These are phyloP conservation scores for Enteromius argenteus DNA, from an alignment of 2,797 vertebrate genomes.

Conservation along the genomic window DNA sequence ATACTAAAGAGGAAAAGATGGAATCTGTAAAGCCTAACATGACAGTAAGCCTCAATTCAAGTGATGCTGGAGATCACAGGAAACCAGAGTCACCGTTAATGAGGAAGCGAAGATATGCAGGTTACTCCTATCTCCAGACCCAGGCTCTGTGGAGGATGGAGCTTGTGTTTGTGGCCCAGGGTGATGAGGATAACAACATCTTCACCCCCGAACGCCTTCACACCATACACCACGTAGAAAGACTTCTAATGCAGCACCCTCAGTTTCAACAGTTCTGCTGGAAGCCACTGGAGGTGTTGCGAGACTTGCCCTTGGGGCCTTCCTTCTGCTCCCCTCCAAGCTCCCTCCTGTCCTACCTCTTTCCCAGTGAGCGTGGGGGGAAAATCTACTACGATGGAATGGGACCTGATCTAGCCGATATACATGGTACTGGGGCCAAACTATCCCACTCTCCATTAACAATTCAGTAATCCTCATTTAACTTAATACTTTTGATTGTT, in stretches of 20 bases:
- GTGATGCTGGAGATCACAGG: neutral
- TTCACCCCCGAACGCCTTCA: conserved; percentile 92
- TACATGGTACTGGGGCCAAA: conserved; percentile 81
- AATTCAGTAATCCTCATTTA: neutral
- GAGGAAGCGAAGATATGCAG: conserved; percentile 71
- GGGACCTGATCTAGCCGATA: conserved; percentile 96
- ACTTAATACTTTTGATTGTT: neutral
- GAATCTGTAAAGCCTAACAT: neutral
- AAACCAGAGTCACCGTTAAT: conserved; percentile 43
- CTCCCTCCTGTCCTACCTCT: conserved; percentile 96
- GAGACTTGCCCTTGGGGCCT: conserved; percentile 91
- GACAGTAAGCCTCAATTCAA: neutral
- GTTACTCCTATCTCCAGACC: conserved; percentile 87
- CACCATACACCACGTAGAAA: conserved; percentile 92
- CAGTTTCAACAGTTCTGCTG: conserved; percentile 96
- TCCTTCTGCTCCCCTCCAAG: conserved; percentile 96
- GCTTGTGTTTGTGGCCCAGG: conserved; percentile 93
- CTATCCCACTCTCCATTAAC: neutral
- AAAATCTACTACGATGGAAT: conserved; percentile 98
- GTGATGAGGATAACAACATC: conserved; percentile 88
- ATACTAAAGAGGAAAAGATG: neutral
- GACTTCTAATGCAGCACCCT: conserved; percentile 92
- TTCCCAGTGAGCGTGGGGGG: conserved; percentile 92
- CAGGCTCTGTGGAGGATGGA: conserved; percentile 96
- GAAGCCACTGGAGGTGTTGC: conserved; percentile 92